phyloP scores from a whole-genome alignment of 2,113 vertebrate species.

The Aramus guarauna region DNA sequence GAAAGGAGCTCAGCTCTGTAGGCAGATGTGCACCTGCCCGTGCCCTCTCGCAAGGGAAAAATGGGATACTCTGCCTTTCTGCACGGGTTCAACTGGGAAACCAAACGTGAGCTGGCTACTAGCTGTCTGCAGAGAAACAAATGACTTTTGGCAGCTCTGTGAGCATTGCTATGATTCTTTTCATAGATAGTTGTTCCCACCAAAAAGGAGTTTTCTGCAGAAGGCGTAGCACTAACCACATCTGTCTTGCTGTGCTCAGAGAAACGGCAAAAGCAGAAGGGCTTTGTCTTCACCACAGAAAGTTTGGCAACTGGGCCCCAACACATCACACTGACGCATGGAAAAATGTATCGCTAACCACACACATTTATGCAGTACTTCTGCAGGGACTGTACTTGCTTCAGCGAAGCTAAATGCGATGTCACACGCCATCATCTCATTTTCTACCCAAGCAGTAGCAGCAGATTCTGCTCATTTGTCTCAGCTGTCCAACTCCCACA shows the following conservation, averaged over 20 bases:
- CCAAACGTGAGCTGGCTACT: not conserved
- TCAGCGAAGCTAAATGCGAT: not conserved
- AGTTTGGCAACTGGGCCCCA: not conserved
- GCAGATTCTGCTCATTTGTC: not conserved
- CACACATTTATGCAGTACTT: accelerated
- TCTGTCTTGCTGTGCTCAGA: not conserved
- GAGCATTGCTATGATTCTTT: not conserved
- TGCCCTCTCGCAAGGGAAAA: not conserved
- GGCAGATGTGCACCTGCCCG: not conserved
- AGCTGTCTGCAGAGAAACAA: not conserved
- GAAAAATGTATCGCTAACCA: not conserved
- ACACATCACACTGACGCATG: accelerated
- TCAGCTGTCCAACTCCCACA: not conserved
- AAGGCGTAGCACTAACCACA: not conserved
- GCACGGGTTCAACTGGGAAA: not conserved
- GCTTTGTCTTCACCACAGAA: not conserved
- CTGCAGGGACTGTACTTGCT: not conserved
- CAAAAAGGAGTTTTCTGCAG: not conserved
- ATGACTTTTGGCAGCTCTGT: not conserved
- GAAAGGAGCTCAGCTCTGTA: not conserved
- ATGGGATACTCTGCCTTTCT: not conserved
- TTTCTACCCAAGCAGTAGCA: not conserved
- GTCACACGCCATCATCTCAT: not conserved
- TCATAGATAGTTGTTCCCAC: not conserved
- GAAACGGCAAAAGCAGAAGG: not conserved